These are phyloP conservation scores for Delia radicum DNA, from an alignment of 1,140 invertebrate genomes.

Conservation along the genomic window DNA sequence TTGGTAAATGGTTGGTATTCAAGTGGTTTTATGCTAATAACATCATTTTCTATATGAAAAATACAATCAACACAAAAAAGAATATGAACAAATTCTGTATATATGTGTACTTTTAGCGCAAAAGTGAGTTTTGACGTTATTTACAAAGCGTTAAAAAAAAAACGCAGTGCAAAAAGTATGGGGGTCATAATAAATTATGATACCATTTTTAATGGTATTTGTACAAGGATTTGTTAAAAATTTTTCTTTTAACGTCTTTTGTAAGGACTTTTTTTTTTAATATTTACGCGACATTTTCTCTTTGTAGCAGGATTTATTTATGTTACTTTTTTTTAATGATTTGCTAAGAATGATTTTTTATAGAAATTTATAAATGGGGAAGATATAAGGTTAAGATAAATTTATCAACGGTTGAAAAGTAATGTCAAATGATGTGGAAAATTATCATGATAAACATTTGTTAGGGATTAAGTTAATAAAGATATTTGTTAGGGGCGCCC, in stretches of 20 bases:
- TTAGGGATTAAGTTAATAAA: neutral
- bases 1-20: slow-evolving; percentile 4
- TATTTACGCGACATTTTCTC: neutral
- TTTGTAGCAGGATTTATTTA: neutral
- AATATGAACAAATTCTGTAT: neutral
- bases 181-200: neutral
- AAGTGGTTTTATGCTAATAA: neutral
- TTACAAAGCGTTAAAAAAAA: neutral
- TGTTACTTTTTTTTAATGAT: neutral
- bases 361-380: neutral
- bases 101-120: neutral
- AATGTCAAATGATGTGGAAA: neutral
- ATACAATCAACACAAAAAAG: neutral
- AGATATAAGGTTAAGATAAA: neutral
- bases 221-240: neutral
- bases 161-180: neutral
- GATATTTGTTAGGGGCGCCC: neutral
- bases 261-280: neutral
- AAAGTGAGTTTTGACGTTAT: neutral
- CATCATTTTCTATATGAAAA: neutral
- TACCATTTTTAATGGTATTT: neutral
- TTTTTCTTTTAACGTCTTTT: neutral
- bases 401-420: neutral
- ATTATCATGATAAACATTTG: neutral
- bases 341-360: neutral